Conservation (phyloP, 2,113 vertebrate genomes). For the Pachyramphus minor region DNA sequence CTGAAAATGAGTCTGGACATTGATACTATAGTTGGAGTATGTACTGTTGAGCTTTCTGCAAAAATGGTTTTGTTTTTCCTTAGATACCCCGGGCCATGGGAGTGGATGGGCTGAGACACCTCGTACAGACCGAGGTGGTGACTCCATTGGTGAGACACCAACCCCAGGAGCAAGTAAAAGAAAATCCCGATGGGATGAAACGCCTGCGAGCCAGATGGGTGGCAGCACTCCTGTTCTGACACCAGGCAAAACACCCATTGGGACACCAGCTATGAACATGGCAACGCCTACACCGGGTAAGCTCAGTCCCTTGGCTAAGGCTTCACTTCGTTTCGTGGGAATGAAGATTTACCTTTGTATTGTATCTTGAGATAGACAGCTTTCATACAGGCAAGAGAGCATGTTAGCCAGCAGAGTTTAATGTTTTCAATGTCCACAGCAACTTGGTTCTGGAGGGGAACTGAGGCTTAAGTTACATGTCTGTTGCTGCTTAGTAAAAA, state of each 20-base stretch:
- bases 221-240: slow-evolving; percentile 95
- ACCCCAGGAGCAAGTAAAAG: slow-evolving; percentile 97
- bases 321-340: background rate
- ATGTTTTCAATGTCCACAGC: background rate
- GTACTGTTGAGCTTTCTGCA: background rate
- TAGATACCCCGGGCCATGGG: slow-evolving; percentile 95
- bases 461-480: background rate
- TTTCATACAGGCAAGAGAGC: no score
- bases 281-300: slow-evolving; percentile 95
- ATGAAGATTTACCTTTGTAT: background rate
- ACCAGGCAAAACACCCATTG: slow-evolving; percentile 95
- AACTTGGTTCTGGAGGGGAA: background rate
- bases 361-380: background rate
- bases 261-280: slow-evolving; percentile 99
- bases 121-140: slow-evolving; percentile 93
- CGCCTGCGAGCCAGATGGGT: slow-evolving; percentile 96
- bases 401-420: no score
- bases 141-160: slow-evolving; percentile 95
- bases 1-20: background rate
- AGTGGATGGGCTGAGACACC: slow-evolving; percentile 98
- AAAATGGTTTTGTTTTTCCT: background rate
- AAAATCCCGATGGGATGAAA: slow-evolving; percentile 97
- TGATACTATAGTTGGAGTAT: background rate
- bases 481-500: background rate
- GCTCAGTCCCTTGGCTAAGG: background rate